These are phyloP conservation scores for Drosophila prolongata DNA, from an alignment of 2,888 invertebrate genomes.

Conservation along the genomic window DNA sequence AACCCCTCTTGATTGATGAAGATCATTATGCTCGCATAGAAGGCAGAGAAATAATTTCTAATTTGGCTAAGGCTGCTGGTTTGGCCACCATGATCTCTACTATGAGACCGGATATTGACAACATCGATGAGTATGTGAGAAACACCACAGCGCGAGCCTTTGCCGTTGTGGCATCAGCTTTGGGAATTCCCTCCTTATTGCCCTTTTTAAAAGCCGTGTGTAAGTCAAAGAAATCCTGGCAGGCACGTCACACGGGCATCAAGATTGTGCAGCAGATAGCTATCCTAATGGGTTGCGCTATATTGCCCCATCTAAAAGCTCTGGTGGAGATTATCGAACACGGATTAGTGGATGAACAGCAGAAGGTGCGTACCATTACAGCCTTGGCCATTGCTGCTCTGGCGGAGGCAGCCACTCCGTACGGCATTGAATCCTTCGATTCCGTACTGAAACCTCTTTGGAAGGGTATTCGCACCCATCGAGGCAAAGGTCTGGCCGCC, in stretches of 20 bases:
- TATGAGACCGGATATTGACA: slow-evolving; percentile 99
- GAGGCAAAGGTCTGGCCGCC: slow-evolving; percentile 98
- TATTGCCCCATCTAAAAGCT: slow-evolving; percentile 98
- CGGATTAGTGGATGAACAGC: slow-evolving; percentile 98
- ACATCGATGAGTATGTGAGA: slow-evolving; percentile 99
- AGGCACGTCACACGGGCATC: slow-evolving; percentile 98
- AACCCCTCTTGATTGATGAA: slow-evolving; percentile 99
- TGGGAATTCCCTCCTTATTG: slow-evolving; percentile 97
- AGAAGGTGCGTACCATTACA: slow-evolving; percentile 98
- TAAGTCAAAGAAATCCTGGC: slow-evolving; percentile 99
- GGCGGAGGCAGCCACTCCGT: slow-evolving; percentile 99
- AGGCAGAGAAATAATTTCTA: slow-evolving; percentile 99
- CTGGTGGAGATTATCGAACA: slow-evolving; percentile 99
- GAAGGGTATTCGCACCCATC: slow-evolving; percentile 98
- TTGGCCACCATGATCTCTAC: slow-evolving; percentile 99
- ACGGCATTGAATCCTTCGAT: slow-evolving; percentile 99
- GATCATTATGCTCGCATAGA: slow-evolving; percentile 99
- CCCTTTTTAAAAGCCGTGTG: slow-evolving; percentile 99
- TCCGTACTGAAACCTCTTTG: slow-evolving; percentile 99
- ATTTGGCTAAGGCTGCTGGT: slow-evolving; percentile 99
- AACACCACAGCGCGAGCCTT: slow-evolving; percentile 99
- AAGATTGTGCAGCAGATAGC: slow-evolving; percentile 99
- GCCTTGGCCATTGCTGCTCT: slow-evolving; percentile 98
- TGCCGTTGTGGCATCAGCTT: slow-evolving; percentile 99
- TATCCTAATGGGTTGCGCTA: slow-evolving; percentile 99